Conservation (phyloP, 2,113 vertebrate species). For the Macquaria australasica region DNA sequence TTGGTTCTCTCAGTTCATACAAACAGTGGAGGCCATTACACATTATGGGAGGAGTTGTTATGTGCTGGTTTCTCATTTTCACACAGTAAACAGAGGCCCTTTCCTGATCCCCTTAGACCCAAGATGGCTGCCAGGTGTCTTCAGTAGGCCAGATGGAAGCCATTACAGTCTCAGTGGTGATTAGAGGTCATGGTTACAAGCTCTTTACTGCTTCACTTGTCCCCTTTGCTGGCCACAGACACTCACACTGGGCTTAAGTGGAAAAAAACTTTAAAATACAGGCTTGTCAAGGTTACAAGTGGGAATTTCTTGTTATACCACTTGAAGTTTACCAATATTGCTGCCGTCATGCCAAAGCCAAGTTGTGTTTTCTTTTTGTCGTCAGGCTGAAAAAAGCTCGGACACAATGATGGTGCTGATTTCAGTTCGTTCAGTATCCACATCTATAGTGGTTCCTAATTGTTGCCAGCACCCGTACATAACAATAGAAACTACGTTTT, state of each 20-base stretch:
- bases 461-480: background rate
- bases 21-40: constrained; percentile 27
- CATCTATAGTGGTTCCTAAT: background rate
- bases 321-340: constrained; percentile 27
- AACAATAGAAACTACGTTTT: background rate
- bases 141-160: constrained; percentile 80
- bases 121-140: constrained; percentile 80
- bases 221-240: constrained; percentile 69
- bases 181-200: constrained; percentile 81
- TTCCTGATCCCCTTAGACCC: constrained; percentile 62
- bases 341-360: constrained; percentile 27
- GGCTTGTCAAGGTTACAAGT: constrained; percentile 61
- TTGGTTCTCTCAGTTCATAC: background rate
- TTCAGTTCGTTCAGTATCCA: constrained; percentile 1
- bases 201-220: constrained; percentile 82
- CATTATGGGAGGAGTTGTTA: constrained; percentile 29
- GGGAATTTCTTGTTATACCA: constrained; percentile 44
- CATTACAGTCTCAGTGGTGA: constrained; percentile 80
- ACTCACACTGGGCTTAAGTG: constrained; percentile 66
- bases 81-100: constrained; percentile 65
- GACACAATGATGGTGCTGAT: background rate
- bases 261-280: constrained; percentile 53
- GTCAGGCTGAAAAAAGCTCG: background rate
- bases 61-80: constrained; percentile 60
- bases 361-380: background rate